Evolutionary conservation across 2,888 invertebrate species (phyloP), one percentile per base, ranked within the genome.

Genomic region (Mythimna loreyi): DNA sequence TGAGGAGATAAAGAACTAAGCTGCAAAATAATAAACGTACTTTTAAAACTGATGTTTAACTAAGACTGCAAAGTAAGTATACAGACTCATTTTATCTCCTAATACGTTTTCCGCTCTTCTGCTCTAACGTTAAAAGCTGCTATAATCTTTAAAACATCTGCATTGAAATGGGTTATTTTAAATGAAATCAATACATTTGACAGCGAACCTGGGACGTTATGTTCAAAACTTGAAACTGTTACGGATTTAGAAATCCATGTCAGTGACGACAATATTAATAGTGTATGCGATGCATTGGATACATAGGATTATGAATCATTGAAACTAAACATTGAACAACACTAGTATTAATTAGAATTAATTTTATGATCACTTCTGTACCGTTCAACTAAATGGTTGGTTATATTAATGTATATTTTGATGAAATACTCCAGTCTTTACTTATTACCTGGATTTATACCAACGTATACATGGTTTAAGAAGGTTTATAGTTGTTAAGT

Each of bases 91-190:
- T 28, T 40, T 19, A 58, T 58, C 49, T 50, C 19, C 3, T 65
- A 23, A 40, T 7, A 25, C 6, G 5, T 52, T n/a, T 33, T 2
- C 11, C 25, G 55, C 25, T 40, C 6, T n/a, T 65, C 25, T 65
- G 21, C n/a, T n/a, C n/a, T 65, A 21, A 19, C 28, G 21, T 21
- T 13, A 13, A 4, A 25, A 21, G 1, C 9, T 19, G 28, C 16
- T 8, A n/a, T 7, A 0, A 11, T 30, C 49, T 58, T 73, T 49
- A 58, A 74, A 63, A 40, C 52, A 69, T 67, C 76, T 82, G 74
- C 73, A 82, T 60, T 71, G 72, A 81, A 81, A 83, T 75, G 56
- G 67, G 78, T 83, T 84, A 86, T 86, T 86, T 83, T 83, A 79
- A 81, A 72, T 65, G 33, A 80, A 84, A 85, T 86, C 86, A 78